These are phyloP conservation scores for Micronycteris hirsuta DNA, from an alignment of 2,113 vertebrate genomes.

Conservation along the genomic window DNA sequence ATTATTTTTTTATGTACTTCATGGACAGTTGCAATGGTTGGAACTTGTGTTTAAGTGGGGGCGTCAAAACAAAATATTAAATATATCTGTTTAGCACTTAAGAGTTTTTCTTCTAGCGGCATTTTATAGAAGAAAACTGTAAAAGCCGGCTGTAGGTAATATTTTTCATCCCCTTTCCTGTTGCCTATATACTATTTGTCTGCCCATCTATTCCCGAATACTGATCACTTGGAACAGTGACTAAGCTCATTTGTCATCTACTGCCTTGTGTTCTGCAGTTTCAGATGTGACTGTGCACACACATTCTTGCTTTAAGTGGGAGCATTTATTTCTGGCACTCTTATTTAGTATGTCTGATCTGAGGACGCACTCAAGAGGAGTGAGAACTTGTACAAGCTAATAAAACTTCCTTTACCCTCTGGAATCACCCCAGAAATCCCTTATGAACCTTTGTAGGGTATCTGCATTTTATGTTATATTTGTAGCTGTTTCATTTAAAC, in stretches of 20 bases:
- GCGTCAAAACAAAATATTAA: slow-evolving; percentile 68
- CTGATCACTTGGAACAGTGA: slow-evolving; percentile 52
- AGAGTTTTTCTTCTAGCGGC: not conserved
- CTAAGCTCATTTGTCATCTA: slow-evolving; percentile 52
- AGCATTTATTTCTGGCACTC: slow-evolving; percentile 62
- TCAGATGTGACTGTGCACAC: slow-evolving; percentile 21
- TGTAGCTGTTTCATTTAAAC: slow-evolving; percentile 72
- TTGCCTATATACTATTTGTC: not conserved
- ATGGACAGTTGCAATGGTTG: slow-evolving; percentile 59
- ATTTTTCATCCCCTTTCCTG: slow-evolving; percentile 31
- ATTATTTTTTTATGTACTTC: slow-evolving; percentile 56
- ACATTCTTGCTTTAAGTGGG: slow-evolving; percentile 56
- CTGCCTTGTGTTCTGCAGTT: slow-evolving; percentile 34
- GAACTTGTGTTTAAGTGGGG: slow-evolving; percentile 69
- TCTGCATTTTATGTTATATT: slow-evolving; percentile 53
- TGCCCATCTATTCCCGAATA: not conserved
- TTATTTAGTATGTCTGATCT: slow-evolving; percentile 69
- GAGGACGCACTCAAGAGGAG: slow-evolving; percentile 54
- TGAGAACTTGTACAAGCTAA: slow-evolving; percentile 64
- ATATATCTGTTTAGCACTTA: slow-evolving; percentile 56
- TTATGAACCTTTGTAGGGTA: slow-evolving; percentile 59
- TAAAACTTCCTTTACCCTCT: slow-evolving; percentile 65
- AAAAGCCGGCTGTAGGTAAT: slow-evolving; percentile 7
- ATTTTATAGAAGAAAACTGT: slow-evolving; percentile 42
- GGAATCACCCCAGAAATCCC: slow-evolving; percentile 44